Evolutionary conservation across 2,888 invertebrate species (phyloP).

Genomic region (Rhyacophila evoluta): DNA sequence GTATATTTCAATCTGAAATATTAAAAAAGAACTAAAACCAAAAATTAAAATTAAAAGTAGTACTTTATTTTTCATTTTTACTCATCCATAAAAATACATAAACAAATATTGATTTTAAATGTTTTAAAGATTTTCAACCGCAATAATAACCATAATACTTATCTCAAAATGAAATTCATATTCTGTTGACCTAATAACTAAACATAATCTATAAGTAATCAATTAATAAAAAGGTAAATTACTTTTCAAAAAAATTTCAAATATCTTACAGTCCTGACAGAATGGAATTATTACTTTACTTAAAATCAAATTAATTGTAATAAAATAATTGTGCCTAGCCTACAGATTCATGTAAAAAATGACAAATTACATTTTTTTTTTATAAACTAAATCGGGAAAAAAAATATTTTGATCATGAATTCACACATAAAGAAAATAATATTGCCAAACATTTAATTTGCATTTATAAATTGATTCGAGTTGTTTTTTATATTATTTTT

Average conservation of each 20-base stretch:
- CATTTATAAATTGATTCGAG: too few species aligned
- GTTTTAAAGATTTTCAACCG: conserved; percentile 24
- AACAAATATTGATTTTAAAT: conserved; percentile 48
- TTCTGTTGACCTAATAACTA: conserved; percentile 1
- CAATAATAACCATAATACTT: conserved; percentile 24
- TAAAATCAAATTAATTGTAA: background rate
- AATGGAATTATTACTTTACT: background rate
- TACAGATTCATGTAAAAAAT: conserved; percentile 24
- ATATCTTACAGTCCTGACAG: conserved; percentile 2
- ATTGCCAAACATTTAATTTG: background rate
- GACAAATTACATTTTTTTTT: background rate
- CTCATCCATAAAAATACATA: conserved; percentile 48
- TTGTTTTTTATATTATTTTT: too few species aligned
- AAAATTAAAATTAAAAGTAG: conserved; percentile 41
- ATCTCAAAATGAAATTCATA: conserved; percentile 6
- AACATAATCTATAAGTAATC: conserved; percentile 3
- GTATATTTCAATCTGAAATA: too few species aligned
- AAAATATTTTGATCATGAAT: too few species aligned
- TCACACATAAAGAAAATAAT: background rate
- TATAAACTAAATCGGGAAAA: background rate
- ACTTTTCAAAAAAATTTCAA: background rate
- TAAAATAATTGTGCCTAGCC: conserved; percentile 21
- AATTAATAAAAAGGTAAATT: conserved; percentile 7
- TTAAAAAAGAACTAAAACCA: background rate
- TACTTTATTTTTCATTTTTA: conserved; percentile 53